Percentiles rank a stretch among this genome's conserved stretches.
phyloP scores from a whole-genome alignment of 92 coral and sea anemone species.

The Epizoanthus rinbou region DNA sequence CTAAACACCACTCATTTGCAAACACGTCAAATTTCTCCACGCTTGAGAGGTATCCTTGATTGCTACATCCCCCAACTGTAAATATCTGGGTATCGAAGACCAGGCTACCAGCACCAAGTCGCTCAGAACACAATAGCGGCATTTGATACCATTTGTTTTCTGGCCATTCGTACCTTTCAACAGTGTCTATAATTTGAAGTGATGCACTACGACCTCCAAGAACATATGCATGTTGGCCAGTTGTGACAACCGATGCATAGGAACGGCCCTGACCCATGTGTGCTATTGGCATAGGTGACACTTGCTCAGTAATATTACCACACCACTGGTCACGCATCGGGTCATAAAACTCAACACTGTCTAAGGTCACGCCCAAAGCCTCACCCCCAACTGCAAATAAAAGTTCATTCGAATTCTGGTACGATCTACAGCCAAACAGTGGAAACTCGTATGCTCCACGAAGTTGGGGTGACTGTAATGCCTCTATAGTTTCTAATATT shows the following conservation, averaged over 20 bases:
- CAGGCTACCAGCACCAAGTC: conserved; percentile 72
- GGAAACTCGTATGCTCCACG: conserved; percentile 65
- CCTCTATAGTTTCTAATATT: conserved; percentile 61
- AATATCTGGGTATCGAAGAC: conserved; percentile 55
- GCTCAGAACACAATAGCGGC: conserved; percentile 57
- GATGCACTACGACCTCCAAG: conserved; percentile 73
- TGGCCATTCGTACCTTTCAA: conserved; percentile 82
- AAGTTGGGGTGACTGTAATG: conserved; percentile 57
- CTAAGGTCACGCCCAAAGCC: conserved; percentile 66
- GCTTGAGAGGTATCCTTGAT: conserved; percentile 67
- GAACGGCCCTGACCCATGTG: conserved; percentile 57
- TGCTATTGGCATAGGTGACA: conserved; percentile 34
- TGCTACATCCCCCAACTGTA: conserved; percentile 66
- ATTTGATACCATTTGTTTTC: conserved; percentile 68
- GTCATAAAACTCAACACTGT: conserved; percentile 64
- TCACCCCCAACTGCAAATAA: conserved; percentile 83
- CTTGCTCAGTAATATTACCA: conserved; percentile 47
- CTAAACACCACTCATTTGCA: conserved; percentile 62
- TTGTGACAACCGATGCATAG: conserved; percentile 51
- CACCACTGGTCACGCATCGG: conserved; percentile 49
- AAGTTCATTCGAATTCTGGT: conserved; percentile 56
- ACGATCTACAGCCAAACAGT: conserved; percentile 43
- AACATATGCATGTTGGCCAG: conserved; percentile 66
- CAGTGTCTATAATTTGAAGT: conserved; percentile 59
- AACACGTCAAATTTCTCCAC: conserved; percentile 73